These are phyloP conservation scores for Apis mellifera DNA, from an alignment of 1,140 invertebrate species.

Conservation along the genomic window Amel_HAv3.1 CM009934.2:7986001-7986500, in stretches of 20 bases:
- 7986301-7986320: too few relatives aligned
- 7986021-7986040: too few relatives aligned
- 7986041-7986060: too few relatives aligned
- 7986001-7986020: neutral
- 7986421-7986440: too few relatives aligned
- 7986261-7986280: too few relatives aligned
- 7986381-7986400: neutral
- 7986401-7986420: neutral
- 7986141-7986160: slow-evolving; percentile 28
- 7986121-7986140: slow-evolving; percentile 31
- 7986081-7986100: neutral
- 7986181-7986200: slow-evolving; percentile 9
- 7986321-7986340: neutral
- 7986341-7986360: neutral
- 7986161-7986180: slow-evolving; percentile 32
- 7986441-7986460: too few relatives aligned
- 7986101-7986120: neutral
- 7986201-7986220: slow-evolving; percentile 34
- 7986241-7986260: neutral
- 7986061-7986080: neutral
- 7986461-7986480: too few relatives aligned
- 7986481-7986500: too few relatives aligned
- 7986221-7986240: neutral
- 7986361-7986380: neutral
- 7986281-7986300: neutral